These are phyloP conservation scores for Agrotis segetum DNA, from an alignment of 2,888 invertebrate species.

Conservation along the genomic window DNA sequence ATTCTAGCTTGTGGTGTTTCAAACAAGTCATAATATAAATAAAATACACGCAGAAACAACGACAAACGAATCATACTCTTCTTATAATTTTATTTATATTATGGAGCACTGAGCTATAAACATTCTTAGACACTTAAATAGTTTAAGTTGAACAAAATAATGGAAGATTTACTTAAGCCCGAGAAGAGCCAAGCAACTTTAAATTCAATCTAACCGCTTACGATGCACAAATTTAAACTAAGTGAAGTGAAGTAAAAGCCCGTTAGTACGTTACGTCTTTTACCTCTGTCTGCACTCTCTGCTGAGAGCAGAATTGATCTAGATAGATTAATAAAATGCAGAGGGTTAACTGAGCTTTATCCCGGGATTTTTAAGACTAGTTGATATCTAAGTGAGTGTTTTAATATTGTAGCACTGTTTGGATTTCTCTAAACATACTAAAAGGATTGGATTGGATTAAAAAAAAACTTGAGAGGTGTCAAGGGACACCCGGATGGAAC, in stretches of 20 bases:
- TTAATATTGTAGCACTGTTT: not conserved
- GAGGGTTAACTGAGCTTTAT: not conserved
- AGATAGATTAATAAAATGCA: not conserved
- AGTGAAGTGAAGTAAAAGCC: constrained; percentile 17
- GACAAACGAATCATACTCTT: too few relatives aligned
- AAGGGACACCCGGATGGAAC: too few relatives aligned
- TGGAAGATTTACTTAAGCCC: constrained; percentile 4
- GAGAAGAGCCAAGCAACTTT: constrained; percentile 11
- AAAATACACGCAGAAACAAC: too few relatives aligned
- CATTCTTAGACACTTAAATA: not conserved
- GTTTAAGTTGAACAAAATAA: constrained; percentile 4
- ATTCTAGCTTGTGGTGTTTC: too few relatives aligned
- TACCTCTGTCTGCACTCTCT: constrained; percentile 33
- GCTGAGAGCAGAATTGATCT: not conserved
- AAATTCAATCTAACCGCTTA: constrained; percentile 42
- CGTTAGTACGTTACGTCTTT: constrained; percentile 9
- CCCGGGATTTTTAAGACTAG: not conserved
- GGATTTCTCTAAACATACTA: not conserved
- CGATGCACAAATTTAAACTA: constrained; percentile 33
- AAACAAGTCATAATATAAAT: too few relatives aligned
- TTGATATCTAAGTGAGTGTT: not conserved
- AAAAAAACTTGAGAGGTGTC: too few relatives aligned
- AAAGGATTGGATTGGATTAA: too few relatives aligned
- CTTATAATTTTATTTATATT: not conserved
- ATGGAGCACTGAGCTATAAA: not conserved